Evolutionary conservation across 2,888 invertebrate species (phyloP).

Genomic region (Dryobota labecula): DNA sequence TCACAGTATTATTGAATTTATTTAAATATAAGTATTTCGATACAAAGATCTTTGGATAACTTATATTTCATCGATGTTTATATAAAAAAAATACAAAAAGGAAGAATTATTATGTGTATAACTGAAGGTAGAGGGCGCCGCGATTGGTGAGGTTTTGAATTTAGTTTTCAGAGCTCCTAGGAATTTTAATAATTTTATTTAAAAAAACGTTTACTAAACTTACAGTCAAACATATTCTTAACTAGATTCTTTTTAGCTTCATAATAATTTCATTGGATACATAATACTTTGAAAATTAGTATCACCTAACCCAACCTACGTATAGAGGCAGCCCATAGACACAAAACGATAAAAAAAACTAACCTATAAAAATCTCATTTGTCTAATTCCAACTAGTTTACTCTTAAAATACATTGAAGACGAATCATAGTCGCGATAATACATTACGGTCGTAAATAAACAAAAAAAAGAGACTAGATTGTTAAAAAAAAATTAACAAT

Average conservation of each 20-base stretch:
- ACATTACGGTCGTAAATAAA: conserved; percentile 81
- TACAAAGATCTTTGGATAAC: conserved; percentile 72
- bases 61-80: conserved; percentile 62
- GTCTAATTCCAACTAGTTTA: conserved; percentile 65
- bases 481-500: conserved; percentile 81
- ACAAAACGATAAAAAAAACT: conserved; percentile 48
- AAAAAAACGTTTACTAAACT: not conserved
- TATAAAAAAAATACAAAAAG: conserved; percentile 55
- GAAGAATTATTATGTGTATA: conserved; percentile 51
- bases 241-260: conserved; percentile 44
- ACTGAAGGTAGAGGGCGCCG: conserved; percentile 39
- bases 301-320: conserved; percentile 28
- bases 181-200: conserved; percentile 8
- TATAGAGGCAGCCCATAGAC: conserved; percentile 28
- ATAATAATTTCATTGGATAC: conserved; percentile 1
- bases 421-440: conserved; percentile 77
- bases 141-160: conserved; percentile 6
- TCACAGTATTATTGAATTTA: conserved; percentile 40
- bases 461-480: conserved; percentile 87
- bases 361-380: conserved; percentile 71
- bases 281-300: conserved; percentile 6
- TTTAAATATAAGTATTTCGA: conserved; percentile 60
- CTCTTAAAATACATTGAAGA: conserved; percentile 67
- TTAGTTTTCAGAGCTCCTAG: not conserved
- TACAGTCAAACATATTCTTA: conserved; percentile 1